Evolutionary conservation across 2,113 vertebrate species (phyloP), one percentile per base, ranked within the genome.

Genomic region (Chroicocephalus ridibundus): DNA sequence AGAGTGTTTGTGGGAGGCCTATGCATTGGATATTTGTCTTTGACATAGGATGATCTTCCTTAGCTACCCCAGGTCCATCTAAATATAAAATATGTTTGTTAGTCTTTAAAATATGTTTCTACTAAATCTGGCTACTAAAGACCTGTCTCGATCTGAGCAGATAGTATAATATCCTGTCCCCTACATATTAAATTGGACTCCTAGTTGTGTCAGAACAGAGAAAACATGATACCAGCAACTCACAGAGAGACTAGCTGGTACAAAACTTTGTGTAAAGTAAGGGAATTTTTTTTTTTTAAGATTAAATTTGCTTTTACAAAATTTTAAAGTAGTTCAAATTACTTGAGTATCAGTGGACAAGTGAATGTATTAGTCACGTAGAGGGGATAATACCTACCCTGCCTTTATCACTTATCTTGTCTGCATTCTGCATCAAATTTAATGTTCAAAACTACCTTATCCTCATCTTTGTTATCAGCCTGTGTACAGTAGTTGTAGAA

Each of bases 401-500:
- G 27, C 18, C 29, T n/a, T 47, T 80, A 71, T 7, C 32, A 7
- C 16, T 20, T 57, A 83, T 64, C 18, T 82, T 78, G 5, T 21
- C 68, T 54, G 3, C 54, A 75, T 93, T 86, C 36, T 90, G 27
- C 42, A 68, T 64, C 58, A 79, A 8, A n/a, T 58, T 89, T 54
- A 54, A 54, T 94, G 81, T 92, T 93, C 49, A 64, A 87, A 96
- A 88, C 70, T 75, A 15, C 57, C 58, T 93, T 83, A 58, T 52
- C n/a, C 62, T 95, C 77, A 79, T 72, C 92, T 86, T 91, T 90
- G 51, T 79, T 95, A 95, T 95, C 92, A 94, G 46, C 77, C 64
- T 86, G 51, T 86, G 65, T 54, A 38, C 32, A 42, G 91, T 40
- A 96, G 54, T 82, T 97, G 42, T 82, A 93, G 65, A 61, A 42